Conservation (phyloP, 2,797 vertebrate genomes). For the Euthynnus affinis region DNA sequence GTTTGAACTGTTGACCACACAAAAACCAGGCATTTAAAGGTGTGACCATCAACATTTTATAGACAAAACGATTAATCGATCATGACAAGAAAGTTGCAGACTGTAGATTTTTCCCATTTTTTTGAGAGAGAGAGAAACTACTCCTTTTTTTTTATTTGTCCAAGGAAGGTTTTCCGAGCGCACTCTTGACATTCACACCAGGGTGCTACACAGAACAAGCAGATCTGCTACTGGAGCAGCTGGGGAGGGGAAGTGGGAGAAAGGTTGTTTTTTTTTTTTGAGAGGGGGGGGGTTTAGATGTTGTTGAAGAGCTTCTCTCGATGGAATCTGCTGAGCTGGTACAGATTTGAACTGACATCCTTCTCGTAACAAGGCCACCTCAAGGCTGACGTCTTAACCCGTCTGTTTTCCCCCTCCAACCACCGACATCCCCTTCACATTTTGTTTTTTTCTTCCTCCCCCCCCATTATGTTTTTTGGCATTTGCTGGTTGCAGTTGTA, state of each 20-base stretch:
- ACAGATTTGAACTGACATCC: slow-evolving; percentile 53
- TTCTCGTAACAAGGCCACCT: slow-evolving; percentile 6
- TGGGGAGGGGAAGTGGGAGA: neutral
- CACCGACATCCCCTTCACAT: neutral
- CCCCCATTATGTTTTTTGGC: no score
- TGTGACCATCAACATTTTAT: no score
- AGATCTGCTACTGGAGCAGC: neutral
- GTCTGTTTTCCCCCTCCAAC: slow-evolving; percentile 5
- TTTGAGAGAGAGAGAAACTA: neutral
- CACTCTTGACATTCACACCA: slow-evolving; percentile 18
- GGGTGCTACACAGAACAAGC: slow-evolving; percentile 14
- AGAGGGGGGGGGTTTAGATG: neutral
- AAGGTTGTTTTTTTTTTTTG: no score
- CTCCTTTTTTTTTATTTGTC: slow-evolving; percentile 2
- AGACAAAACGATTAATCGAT: no score
- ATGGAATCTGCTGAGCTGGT: neutral
- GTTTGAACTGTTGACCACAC: no score
- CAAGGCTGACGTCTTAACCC: slow-evolving; percentile 15
- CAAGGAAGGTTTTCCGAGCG: neutral
- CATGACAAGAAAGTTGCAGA: no score
- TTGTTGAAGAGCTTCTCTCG: neutral
- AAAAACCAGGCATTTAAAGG: no score
- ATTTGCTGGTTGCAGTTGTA: neutral
- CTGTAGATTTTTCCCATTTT: no score
- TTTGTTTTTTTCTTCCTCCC: neutral